Evolutionary conservation across 2,888 invertebrate genomes (phyloP), one percentile per base, ranked within the genome.

Genomic region (Tenthredo scrophulariae): DNA sequence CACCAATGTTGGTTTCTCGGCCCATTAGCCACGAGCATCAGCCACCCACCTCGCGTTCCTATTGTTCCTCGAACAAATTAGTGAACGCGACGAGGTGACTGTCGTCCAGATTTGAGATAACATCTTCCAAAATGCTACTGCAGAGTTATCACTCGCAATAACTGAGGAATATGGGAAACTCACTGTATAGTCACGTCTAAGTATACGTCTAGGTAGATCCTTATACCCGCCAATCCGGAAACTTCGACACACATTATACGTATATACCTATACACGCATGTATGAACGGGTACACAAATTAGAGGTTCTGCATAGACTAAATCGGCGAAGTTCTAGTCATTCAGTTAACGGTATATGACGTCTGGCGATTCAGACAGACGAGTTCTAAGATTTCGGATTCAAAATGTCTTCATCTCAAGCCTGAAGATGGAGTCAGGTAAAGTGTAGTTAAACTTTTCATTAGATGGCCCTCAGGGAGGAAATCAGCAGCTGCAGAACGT

Each of bases 1-100:
- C 80, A 80, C 65, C 62, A 33, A 80, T 65, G 80, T 80, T 80
- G 80, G 80, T 80, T 80, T 80, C 80, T 80, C 80, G 80, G 62
- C 22, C 80, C 80, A 80, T 80, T 80, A 80, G 62, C 58, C 80
- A 80, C 80, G 80, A 62, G 37, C 80, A 22, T 40, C 62, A 80
- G 43, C 62, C 80, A 62, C 37, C 80, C 37, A 80, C 43, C 80
- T 80, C 62, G 37, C 62, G 58, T 80, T 80, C n/a, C 80, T 62
- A 80, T 80, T 80, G 80, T 80, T 80, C 33, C 40, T 43, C 40
- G 80, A 80, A 58, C 80, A 65, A 80, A 80, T 80, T 80, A 80
- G 80, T 65, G 58, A 62, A 58, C 65, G 40, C 50, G 22, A 65
- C 29, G 58, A 62, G 62, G 80, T 40, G 62, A 80, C 80, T 77